These are phyloP conservation scores for Zaprionus ghesquierei DNA, from an alignment of 1,140 invertebrate genomes.

Conservation along the genomic window DNA sequence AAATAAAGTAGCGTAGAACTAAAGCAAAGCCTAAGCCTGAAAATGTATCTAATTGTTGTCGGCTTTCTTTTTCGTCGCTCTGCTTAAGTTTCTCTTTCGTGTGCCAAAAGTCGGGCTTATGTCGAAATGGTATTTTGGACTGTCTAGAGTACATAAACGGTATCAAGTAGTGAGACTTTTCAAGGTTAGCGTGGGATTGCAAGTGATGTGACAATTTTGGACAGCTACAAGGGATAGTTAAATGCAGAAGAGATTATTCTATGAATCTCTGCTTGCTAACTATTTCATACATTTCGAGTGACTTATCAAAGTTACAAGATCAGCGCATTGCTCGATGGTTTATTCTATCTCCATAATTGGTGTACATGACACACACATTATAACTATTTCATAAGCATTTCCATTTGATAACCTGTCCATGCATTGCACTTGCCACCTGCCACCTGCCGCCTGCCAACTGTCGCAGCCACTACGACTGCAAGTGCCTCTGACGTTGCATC, in stretches of 20 bases:
- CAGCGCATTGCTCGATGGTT: not conserved
- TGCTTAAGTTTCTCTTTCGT: constrained; percentile 69
- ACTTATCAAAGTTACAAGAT: not conserved
- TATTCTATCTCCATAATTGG: not conserved
- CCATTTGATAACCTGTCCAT: constrained; percentile 48
- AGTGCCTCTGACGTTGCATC: constrained; percentile 61
- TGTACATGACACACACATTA: not conserved
- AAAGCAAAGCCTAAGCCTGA: constrained; percentile 69
- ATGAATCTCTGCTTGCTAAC: too few species aligned
- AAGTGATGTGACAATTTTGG: constrained; percentile 39
- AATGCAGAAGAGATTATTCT: not conserved
- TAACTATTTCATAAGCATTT: constrained; percentile 28
- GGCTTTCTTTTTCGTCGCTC: constrained; percentile 65
- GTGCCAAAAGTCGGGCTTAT: constrained; percentile 65
- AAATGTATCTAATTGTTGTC: constrained; percentile 70
- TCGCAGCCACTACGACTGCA: constrained; percentile 1
- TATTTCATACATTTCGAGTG: too few species aligned
- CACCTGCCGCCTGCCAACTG: not conserved
- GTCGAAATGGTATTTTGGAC: constrained; percentile 11
- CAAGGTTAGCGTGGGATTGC: constrained; percentile 41
- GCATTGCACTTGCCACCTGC: not conserved
- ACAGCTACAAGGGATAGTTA: not conserved
- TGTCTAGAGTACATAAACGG: constrained; percentile 35
- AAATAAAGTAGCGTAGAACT: constrained; percentile 78
- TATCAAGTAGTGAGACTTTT: constrained; percentile 30